Percentiles rank a stretch among this genome's conserved stretches.
These are phyloP conservation scores for Centrocercus urophasianus DNA, from an alignment of 2,113 vertebrate genomes.

Conservation along the genomic window DNA sequence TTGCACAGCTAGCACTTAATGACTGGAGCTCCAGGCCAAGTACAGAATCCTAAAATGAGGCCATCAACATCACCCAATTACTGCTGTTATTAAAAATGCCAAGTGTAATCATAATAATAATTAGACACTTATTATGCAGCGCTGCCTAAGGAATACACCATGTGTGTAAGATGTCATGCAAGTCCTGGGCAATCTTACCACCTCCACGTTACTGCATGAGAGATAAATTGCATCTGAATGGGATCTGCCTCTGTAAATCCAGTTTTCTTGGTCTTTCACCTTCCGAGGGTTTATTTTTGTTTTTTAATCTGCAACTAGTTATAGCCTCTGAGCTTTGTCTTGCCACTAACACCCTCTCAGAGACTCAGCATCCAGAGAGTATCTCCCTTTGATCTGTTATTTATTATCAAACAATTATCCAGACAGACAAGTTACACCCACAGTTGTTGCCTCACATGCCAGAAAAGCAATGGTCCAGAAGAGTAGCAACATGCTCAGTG, in stretches of 20 bases:
- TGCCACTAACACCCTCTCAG: background rate
- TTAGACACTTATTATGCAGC: conserved; percentile 53
- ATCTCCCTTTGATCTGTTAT: conserved; percentile 54
- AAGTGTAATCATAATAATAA: conserved; percentile 73
- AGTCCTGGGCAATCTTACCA: conserved; percentile 36
- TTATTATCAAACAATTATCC: conserved; percentile 63
- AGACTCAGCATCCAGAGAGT: conserved; percentile 20
- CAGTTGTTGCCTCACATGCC: conserved; percentile 30
- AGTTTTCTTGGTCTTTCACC: background rate
- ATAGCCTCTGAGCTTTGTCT: background rate
- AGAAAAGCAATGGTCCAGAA: conserved; percentile 47
- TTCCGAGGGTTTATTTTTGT: background rate
- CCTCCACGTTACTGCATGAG: conserved; percentile 22
- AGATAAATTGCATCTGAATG: conserved; percentile 30
- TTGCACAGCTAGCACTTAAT: conserved; percentile 61
- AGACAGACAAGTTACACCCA: conserved; percentile 43
- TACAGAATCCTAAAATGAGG: conserved; percentile 47
- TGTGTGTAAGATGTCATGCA: conserved; percentile 49
- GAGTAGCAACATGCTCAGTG: background rate
- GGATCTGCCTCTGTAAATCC: conserved; percentile 2
- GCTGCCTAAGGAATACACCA: conserved; percentile 55
- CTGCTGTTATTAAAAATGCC: conserved; percentile 70
- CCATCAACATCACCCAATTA: conserved; percentile 70
- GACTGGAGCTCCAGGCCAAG: conserved; percentile 62
- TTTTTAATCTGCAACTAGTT: background rate